Percentiles rank a stretch among this genome's conserved stretches.
Evolutionary conservation across 2,888 invertebrate genomes (phyloP).

Genomic region (Stomorhina lunata): DNA sequence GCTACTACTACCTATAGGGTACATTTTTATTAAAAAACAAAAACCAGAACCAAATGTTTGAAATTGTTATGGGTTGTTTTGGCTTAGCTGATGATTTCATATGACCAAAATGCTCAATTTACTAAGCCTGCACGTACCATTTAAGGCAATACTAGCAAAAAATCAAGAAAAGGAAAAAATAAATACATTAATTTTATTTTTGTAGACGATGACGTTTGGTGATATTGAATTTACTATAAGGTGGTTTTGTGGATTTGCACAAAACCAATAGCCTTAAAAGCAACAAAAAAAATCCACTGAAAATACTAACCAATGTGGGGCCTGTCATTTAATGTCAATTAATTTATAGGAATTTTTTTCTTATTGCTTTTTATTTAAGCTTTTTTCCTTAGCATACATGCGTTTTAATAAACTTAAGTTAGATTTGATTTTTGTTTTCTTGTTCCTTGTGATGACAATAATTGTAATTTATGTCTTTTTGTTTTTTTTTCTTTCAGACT

Average conservation of each 20-base stretch:
- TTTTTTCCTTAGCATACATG: constrained; percentile 17
- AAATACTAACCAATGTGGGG: constrained; percentile 71
- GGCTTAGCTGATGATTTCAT: constrained; percentile 45
- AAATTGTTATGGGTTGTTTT: constrained; percentile 52
- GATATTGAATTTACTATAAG: constrained; percentile 66
- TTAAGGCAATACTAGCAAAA: constrained; percentile 59
- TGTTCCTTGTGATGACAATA: constrained; percentile 56
- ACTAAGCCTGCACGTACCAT: constrained; percentile 61
- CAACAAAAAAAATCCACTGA: constrained; percentile 7
- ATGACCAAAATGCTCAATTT: constrained; percentile 61
- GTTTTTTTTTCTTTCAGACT: constrained; percentile 81
- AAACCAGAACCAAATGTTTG: constrained; percentile 12
- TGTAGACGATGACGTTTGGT: constrained; percentile 66
- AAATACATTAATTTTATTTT: constrained; percentile 65
- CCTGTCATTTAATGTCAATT: constrained; percentile 78
- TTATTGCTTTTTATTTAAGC: constrained; percentile 11
- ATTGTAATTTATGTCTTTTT: constrained; percentile 63
- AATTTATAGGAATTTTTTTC: constrained; percentile 73
- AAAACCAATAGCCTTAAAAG: constrained; percentile 45
- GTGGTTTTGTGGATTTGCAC: constrained; percentile 63
- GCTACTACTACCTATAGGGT: constrained; percentile 4
- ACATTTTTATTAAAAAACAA: neutral
- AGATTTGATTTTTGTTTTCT: constrained; percentile 35
- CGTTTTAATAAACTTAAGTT: constrained; percentile 33
- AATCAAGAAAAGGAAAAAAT: constrained; percentile 43